Conservation (phyloP, 2,888 invertebrate species). For the Noctua comes region DNA sequence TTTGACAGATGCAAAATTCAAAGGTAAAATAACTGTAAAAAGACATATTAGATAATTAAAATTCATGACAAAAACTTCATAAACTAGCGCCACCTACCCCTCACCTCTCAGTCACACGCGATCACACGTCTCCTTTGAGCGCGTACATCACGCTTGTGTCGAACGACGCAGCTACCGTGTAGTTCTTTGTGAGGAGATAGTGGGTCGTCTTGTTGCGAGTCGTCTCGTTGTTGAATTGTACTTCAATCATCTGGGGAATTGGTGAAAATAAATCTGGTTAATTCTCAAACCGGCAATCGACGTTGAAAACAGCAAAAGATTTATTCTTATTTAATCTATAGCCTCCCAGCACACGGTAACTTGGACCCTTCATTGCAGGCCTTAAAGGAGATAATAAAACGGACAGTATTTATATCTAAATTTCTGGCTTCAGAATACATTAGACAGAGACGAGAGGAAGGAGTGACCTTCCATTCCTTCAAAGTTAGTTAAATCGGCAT, state of each 20-base stretch:
- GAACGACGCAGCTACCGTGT: conserved; percentile 80
- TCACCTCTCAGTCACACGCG: conserved; percentile 30
- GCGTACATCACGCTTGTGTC: conserved; percentile 80
- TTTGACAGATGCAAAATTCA: not conserved
- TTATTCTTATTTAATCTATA: not conserved
- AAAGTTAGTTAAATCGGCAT: not conserved
- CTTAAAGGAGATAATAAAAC: not conserved
- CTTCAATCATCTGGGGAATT: conserved; percentile 79
- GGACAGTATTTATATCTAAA: not conserved
- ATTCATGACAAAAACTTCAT: not conserved
- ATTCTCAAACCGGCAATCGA: not conserved
- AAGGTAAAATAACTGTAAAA: not conserved
- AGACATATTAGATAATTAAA: too few relatives aligned
- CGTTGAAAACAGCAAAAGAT: not conserved
- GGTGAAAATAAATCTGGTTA: not conserved
- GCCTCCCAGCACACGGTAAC: not conserved
- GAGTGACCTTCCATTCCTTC: not conserved
- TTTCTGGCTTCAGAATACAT: not conserved
- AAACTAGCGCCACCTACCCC: conserved; percentile 55
- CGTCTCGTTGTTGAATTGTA: conserved; percentile 74
- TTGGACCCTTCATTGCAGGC: not conserved
- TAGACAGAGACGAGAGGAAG: not conserved
- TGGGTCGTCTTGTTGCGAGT: conserved; percentile 78
- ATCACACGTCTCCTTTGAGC: conserved; percentile 61
- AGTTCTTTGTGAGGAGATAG: conserved; percentile 80